Percentiles rank a stretch among this genome's conserved stretches.
phyloP scores from a whole-genome alignment of 2,113 vertebrate species.

The Hemibagrus wyckioides region DNA sequence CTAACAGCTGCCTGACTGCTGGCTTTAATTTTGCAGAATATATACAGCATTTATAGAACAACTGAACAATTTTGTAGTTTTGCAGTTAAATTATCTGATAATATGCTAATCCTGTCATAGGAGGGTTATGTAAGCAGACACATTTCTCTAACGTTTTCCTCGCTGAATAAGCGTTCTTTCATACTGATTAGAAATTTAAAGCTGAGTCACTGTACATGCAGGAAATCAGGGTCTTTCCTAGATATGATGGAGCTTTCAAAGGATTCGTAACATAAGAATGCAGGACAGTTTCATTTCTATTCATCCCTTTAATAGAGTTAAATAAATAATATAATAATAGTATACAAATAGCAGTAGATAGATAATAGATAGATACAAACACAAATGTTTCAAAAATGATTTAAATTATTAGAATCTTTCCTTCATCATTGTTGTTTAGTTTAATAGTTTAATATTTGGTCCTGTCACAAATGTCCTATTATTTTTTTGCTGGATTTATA shows the following conservation, averaged over 20 bases:
- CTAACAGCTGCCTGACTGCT: background rate
- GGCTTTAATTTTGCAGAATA: background rate
- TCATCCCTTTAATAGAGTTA: background rate
- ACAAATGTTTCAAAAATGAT: background rate
- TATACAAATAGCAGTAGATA: no score
- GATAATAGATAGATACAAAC: no score
- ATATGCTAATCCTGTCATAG: background rate
- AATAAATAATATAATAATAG: no score
- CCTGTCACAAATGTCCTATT: background rate
- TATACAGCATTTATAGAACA: background rate
- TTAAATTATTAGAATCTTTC: background rate
- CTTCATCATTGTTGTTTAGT: background rate
- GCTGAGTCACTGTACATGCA: constrained; percentile 38
- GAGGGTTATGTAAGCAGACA: background rate
- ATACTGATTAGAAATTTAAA: constrained; percentile 19
- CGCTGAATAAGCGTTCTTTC: background rate
- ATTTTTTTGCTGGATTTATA: background rate
- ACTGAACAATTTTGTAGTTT: background rate
- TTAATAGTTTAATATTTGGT: background rate
- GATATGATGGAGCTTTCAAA: background rate
- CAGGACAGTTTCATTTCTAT: background rate
- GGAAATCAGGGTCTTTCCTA: constrained; percentile 17
- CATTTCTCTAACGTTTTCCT: background rate
- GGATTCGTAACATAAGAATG: background rate
- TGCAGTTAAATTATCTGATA: background rate